Percentiles rank a stretch among this genome's conserved stretches.
phyloP scores from a whole-genome alignment of 2,113 vertebrate species.

The Macrotis lagotis region DNA sequence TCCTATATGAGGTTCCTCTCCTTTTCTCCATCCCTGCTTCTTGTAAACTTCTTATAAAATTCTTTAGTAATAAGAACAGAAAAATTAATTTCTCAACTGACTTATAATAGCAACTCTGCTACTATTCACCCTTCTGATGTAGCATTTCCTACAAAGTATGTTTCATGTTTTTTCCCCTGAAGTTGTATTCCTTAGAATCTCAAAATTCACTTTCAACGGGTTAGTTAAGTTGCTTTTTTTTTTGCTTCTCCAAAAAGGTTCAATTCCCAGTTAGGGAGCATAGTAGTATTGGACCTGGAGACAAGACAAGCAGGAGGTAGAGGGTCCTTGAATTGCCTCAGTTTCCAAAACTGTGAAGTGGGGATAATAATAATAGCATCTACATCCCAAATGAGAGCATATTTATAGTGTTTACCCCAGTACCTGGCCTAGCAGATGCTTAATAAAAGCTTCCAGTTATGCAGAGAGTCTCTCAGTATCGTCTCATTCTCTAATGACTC shows the following conservation, averaged over 20 bases:
- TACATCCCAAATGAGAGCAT: no score
- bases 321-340: no score
- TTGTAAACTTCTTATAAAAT: neutral
- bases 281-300: neutral
- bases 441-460: no score
- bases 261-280: neutral
- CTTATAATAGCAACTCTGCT: neutral
- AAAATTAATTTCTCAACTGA: slow-evolving; percentile 26
- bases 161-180: neutral
- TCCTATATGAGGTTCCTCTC: neutral
- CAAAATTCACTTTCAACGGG: neutral
- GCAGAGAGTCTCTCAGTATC: no score
- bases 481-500: no score
- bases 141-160: neutral
- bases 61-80: slow-evolving; percentile 7
- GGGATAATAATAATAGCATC: no score
- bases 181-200: neutral
- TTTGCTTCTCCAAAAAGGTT: neutral
- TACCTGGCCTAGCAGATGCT: no score
- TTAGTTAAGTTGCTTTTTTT: neutral
- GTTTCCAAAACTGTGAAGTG: no score
- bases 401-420: no score
- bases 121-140: neutral
- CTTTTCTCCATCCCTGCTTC: neutral
- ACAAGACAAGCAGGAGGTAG: neutral